A percentile compares a stretch with the other conserved stretches of the same genome.
Evolutionary conservation across 2,888 invertebrate species (phyloP).

Genomic region (Heteromurus nitidus): DNA sequence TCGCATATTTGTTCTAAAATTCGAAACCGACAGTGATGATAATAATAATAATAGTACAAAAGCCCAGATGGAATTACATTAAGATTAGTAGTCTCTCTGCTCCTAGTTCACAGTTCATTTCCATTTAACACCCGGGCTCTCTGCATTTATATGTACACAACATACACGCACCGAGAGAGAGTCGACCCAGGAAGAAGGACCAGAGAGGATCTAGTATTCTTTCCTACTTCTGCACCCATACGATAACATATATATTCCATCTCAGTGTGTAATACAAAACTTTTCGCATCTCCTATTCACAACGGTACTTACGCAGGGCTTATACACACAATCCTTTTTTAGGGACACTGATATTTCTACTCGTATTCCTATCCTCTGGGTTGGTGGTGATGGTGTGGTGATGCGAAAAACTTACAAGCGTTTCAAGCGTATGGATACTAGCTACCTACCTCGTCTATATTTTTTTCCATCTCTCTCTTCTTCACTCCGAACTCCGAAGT

Average conservation of each 20-base stretch:
- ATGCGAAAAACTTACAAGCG: constrained; percentile 13
- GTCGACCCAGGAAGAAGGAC: too few species aligned
- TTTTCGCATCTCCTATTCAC: not conserved
- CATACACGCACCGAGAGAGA: too few species aligned
- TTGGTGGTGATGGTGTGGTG: constrained; percentile 11
- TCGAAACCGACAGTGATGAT: too few species aligned
- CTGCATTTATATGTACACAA: too few species aligned
- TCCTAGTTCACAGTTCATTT: constrained; percentile 60
- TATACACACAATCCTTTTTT: too few species aligned
- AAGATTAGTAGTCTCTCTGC: constrained; percentile 47
- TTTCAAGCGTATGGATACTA: not conserved
- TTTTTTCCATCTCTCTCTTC: too few species aligned
- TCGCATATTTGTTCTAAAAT: too few species aligned
- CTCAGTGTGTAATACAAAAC: constrained; percentile 36
- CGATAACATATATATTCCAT: not conserved
- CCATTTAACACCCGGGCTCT: constrained; percentile 53
- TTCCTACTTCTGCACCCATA: not conserved
- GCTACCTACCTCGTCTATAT: too few species aligned
- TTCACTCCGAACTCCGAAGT: too few species aligned
- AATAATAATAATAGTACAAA: constrained; percentile 38
- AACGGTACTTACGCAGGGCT: not conserved
- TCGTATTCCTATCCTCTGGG: not conserved
- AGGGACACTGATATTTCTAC: too few species aligned
- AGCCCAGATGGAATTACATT: constrained; percentile 47
- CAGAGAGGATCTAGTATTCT: too few species aligned